A percentile compares a stretch with the other conserved stretches of the same genome.
These are phyloP conservation scores for Talpa occidentalis DNA, from an alignment of 2,113 vertebrate genomes.

Conservation along the genomic window DNA sequence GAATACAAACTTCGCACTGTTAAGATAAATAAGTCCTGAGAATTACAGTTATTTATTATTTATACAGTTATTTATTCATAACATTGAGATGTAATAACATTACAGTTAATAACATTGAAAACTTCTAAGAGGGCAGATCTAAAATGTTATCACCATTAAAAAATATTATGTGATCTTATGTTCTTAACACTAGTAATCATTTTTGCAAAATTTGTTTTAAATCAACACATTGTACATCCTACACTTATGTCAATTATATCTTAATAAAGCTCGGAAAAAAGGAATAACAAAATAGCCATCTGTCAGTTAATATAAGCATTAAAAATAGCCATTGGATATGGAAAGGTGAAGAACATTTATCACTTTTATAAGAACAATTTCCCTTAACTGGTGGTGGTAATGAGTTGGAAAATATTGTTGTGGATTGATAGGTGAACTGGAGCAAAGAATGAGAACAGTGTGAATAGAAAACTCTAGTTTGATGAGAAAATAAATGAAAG, in stretches of 20 bases:
- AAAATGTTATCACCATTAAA: not conserved
- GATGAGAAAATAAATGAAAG: not conserved
- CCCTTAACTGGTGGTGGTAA: not conserved
- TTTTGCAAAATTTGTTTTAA: not conserved
- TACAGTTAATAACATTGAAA: not conserved
- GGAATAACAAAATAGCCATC: not conserved
- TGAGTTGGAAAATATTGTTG: not conserved
- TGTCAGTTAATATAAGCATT: not conserved
- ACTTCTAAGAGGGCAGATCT: not conserved
- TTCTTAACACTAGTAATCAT: not conserved
- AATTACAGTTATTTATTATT: no score
- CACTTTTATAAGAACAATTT: not conserved
- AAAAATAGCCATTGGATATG: not conserved
- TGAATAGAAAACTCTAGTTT: not conserved
- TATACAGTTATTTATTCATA: no score
- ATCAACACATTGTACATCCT: not conserved
- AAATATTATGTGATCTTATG: not conserved
- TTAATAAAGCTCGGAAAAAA: not conserved
- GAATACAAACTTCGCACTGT: not conserved
- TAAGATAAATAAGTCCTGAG: not conserved
- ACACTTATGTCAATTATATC: not conserved
- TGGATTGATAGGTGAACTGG: not conserved
- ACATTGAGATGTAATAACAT: no score
- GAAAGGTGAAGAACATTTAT: not conserved
- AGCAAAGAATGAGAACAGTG: not conserved